phyloP scores from a whole-genome alignment of 2,113 vertebrate species.

The Oreotrochilus melanogaster region DNA sequence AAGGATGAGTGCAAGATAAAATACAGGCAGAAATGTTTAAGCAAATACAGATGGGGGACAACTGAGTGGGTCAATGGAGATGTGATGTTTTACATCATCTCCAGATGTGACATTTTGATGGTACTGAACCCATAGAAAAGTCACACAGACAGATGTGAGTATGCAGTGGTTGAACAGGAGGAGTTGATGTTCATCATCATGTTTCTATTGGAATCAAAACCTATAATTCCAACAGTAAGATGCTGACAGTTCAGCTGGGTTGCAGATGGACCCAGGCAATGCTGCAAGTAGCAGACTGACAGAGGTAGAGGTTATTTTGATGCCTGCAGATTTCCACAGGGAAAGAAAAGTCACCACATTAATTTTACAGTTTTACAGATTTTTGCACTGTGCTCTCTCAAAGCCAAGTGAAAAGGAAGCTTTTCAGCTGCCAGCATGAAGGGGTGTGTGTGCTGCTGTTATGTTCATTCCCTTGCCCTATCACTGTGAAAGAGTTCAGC shows the following conservation, averaged over 20 bases:
- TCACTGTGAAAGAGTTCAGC: neutral
- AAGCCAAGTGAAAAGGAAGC: slow-evolving; percentile 17
- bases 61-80: neutral
- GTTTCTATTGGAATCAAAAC: neutral
- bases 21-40: neutral
- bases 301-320: slow-evolving; percentile 12
- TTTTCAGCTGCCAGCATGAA: neutral
- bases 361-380: slow-evolving; percentile 14
- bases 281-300: neutral
- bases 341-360: slow-evolving; percentile 30
- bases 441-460: neutral
- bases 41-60: neutral
- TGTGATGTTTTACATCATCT: neutral
- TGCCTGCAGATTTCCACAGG: slow-evolving; percentile 5
- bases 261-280: slow-evolving; percentile 1
- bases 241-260: neutral
- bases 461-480: neutral
- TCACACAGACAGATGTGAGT: neutral
- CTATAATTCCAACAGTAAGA: neutral
- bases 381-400: neutral
- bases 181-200: neutral
- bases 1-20: neutral
- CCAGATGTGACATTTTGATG: neutral
- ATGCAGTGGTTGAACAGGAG: neutral
- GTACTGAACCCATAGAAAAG: neutral